These are phyloP conservation scores for Dysidea cf. avara DNA, from an alignment of 37 sponge, comb jelly and placozoan genomes.

Conservation along the genomic window DNA sequence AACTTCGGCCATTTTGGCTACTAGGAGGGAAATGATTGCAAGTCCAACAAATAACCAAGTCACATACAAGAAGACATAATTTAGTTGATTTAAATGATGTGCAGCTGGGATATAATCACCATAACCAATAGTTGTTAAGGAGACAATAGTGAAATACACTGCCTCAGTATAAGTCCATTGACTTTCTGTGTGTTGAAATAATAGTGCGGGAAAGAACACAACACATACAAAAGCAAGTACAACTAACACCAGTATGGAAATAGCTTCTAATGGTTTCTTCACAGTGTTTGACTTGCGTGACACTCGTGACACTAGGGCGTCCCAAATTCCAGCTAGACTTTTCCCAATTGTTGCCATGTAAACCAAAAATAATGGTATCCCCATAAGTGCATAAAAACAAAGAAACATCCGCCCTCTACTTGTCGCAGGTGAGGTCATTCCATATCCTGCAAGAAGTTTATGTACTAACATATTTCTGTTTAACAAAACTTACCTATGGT, in stretches of 20 bases:
- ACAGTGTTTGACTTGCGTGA: no score
- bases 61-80: no score
- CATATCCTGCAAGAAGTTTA: constrained; percentile 68
- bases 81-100: no score
- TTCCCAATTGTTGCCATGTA: constrained; percentile 55
- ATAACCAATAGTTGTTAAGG: constrained; percentile 55
- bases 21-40: no score
- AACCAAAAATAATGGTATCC: constrained; percentile 69
- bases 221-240: no score
- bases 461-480: not conserved
- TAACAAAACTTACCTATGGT: constrained; percentile 59
- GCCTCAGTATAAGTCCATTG: constrained; percentile 34
- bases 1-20: no score
- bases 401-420: constrained; percentile 47
- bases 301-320: not conserved
- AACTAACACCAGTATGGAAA: no score
- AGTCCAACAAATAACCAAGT: no score
- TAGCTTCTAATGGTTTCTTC: no score
- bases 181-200: no score
- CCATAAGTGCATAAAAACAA: constrained; percentile 69
- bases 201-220: no score
- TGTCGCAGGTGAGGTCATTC: constrained; percentile 69
- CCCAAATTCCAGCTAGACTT: constrained; percentile 8
- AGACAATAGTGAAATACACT: constrained; percentile 36
- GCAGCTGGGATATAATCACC: constrained; percentile 22